Conservation (phyloP, 2,888 invertebrate genomes). For the Barypeithes pellucidus region DNA sequence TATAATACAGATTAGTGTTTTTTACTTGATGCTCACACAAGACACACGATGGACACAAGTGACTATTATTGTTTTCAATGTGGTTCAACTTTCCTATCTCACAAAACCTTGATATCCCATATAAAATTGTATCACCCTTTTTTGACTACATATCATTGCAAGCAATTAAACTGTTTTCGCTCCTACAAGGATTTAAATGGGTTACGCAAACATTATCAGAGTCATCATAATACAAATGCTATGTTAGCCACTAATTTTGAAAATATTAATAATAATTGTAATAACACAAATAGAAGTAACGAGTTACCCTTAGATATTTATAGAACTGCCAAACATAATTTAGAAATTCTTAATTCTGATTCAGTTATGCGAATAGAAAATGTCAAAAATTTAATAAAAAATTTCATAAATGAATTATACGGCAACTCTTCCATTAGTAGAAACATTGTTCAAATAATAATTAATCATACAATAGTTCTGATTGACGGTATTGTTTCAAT, state of each 20-base stretch:
- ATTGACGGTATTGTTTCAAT: not conserved
- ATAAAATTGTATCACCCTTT: conserved; percentile 4
- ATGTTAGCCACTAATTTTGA: not conserved
- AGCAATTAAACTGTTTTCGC: not conserved
- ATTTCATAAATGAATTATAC: conserved; percentile 1
- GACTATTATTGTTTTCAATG: not conserved
- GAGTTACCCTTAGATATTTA: not conserved
- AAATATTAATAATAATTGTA: not conserved
- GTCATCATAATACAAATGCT: not conserved
- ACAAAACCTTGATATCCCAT: not conserved
- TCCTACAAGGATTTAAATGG: conserved; percentile 5
- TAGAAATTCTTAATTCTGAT: not conserved
- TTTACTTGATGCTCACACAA: not conserved
- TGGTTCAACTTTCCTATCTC: not conserved
- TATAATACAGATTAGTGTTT: not conserved
- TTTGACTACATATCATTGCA: not conserved
- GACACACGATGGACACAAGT: not conserved
- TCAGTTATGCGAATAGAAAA: conserved; percentile 1
- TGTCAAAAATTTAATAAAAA: not conserved
- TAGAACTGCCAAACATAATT: not conserved
- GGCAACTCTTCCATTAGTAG: not conserved
- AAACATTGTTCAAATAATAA: not conserved
- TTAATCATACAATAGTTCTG: conserved; percentile 1
- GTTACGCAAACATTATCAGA: not conserved
- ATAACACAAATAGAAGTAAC: not conserved